A percentile compares a stretch with the other conserved stretches of the same genome.
These are phyloP conservation scores for Pristionchus pacificus DNA, from an alignment of 1,140 invertebrate species.

Conservation along the genomic window DNA sequence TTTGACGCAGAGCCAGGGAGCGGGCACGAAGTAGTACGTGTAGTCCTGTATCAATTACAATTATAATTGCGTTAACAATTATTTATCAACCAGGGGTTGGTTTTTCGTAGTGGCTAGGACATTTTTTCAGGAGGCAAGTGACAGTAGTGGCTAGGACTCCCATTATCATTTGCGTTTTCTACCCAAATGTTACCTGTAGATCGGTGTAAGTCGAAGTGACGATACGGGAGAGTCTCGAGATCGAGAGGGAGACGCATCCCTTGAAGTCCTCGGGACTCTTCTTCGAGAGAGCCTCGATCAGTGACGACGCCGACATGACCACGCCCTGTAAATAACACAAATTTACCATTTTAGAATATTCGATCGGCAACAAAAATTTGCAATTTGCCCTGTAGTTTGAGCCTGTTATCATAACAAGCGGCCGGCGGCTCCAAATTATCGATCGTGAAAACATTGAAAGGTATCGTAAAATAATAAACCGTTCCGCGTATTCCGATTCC, in stretches of 20 bases:
- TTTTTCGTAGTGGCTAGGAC: neutral
- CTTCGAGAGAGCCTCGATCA: slow-evolving; percentile 96
- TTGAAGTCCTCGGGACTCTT: slow-evolving; percentile 99
- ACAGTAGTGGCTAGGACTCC: slow-evolving; percentile 1
- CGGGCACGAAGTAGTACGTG: slow-evolving; percentile 99
- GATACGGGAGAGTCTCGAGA: slow-evolving; percentile 83
- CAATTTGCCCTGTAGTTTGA: too few relatives aligned
- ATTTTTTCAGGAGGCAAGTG: slow-evolving; percentile 1
- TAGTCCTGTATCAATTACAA: slow-evolving; percentile 73
- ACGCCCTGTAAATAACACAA: slow-evolving; percentile 63
- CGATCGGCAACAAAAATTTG: too few relatives aligned
- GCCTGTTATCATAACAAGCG: too few relatives aligned
- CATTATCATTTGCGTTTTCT: too few relatives aligned
- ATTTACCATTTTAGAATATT: slow-evolving; percentile 17
- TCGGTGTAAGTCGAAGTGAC: slow-evolving; percentile 55
- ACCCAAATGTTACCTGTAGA: slow-evolving; percentile 25
- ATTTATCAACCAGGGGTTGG: neutral
- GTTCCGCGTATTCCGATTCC: too few relatives aligned
- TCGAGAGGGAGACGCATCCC: slow-evolving; percentile 93
- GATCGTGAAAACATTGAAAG: slow-evolving; percentile 13
- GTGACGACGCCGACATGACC: slow-evolving; percentile 92
- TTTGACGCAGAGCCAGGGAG: slow-evolving; percentile 98
- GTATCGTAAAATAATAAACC: too few relatives aligned
- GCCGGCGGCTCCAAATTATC: too few relatives aligned
- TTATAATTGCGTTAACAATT: neutral